Percentiles rank a stretch among this genome's conserved stretches.
These are phyloP conservation scores for Dendrolimus punctatus DNA, from an alignment of 1,140 invertebrate genomes.

Conservation along the genomic window DNA sequence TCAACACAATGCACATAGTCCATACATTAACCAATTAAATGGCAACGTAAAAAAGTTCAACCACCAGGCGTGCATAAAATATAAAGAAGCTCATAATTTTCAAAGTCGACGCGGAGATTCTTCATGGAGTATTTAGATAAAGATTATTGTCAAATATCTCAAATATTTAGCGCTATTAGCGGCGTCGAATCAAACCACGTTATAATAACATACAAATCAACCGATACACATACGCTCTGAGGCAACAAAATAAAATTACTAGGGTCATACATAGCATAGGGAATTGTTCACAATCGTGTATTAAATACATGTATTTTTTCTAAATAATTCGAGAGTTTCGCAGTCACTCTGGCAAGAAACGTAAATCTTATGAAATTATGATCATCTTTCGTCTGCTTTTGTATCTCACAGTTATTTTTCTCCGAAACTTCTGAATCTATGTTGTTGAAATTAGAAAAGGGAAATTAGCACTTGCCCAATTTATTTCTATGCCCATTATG, in stretches of 20 bases:
- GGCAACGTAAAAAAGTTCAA: constrained; percentile 5
- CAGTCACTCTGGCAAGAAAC: too few species aligned
- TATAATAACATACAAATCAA: constrained; percentile 18
- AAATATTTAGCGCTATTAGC: constrained; percentile 15
- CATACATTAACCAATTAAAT: constrained; percentile 8
- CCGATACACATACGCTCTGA: constrained; percentile 1
- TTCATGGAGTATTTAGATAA: constrained; percentile 16
- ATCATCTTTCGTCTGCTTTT: too few species aligned
- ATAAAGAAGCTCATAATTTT: constrained; percentile 9
- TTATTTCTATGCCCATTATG: too few species aligned
- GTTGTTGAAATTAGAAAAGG: too few species aligned
- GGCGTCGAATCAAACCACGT: constrained; percentile 13
- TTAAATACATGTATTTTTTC: constrained; percentile 20
- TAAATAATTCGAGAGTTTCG: neutral
- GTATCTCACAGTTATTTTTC: too few species aligned
- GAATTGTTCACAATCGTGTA: constrained; percentile 9
- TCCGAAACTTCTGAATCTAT: too few species aligned
- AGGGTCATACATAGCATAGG: constrained; percentile 11
- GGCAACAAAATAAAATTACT: constrained; percentile 7
- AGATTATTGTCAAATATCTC: constrained; percentile 18
- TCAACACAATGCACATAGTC: neutral
- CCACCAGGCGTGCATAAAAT: constrained; percentile 15
- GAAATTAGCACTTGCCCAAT: too few species aligned
- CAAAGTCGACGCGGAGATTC: constrained; percentile 3
- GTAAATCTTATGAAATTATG: too few species aligned